These are phyloP conservation scores for Nomada lathburiana DNA, from an alignment of 2,888 invertebrate species.

Conservation along the genomic window DNA sequence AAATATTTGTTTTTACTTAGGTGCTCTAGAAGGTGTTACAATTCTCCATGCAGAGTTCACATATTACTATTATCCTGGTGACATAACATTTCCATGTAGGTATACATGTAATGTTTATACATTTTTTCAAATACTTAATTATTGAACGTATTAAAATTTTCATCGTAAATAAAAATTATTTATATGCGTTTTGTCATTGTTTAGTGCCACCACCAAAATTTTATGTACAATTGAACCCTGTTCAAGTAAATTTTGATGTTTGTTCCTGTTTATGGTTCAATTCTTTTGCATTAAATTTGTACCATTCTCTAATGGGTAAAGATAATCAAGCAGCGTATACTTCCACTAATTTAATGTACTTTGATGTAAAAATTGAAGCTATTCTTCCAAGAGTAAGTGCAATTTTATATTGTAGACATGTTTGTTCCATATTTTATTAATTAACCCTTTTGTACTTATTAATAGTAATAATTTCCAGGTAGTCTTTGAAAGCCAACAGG, in stretches of 20 bases:
- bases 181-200: slow-evolving; percentile 73
- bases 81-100: slow-evolving; percentile 94
- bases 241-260: slow-evolving; percentile 94
- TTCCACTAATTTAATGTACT: slow-evolving; percentile 86
- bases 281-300: slow-evolving; percentile 95
- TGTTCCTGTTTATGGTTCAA: slow-evolving; percentile 97
- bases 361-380: slow-evolving; percentile 95
- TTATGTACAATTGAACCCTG: slow-evolving; percentile 95
- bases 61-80: slow-evolving; percentile 97
- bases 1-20: slow-evolving; percentile 81
- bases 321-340: slow-evolving; percentile 76
- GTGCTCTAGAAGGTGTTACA: slow-evolving; percentile 95
- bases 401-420: neutral
- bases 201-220: slow-evolving; percentile 97
- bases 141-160: slow-evolving; percentile 37
- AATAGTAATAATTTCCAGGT: slow-evolving; percentile 85
- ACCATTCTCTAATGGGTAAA: slow-evolving; percentile 88
- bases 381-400: slow-evolving; percentile 94
- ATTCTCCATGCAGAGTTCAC: slow-evolving; percentile 98
- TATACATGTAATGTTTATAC: slow-evolving; percentile 26
- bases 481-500: slow-evolving; percentile 91
- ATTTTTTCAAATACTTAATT: slow-evolving; percentile 6
- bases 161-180: slow-evolving; percentile 21
- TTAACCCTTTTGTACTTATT: neutral
- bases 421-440: slow-evolving; percentile 20